Evolutionary conservation across 2,888 invertebrate species (phyloP).

Genomic region (Melanchra persicariae): DNA sequence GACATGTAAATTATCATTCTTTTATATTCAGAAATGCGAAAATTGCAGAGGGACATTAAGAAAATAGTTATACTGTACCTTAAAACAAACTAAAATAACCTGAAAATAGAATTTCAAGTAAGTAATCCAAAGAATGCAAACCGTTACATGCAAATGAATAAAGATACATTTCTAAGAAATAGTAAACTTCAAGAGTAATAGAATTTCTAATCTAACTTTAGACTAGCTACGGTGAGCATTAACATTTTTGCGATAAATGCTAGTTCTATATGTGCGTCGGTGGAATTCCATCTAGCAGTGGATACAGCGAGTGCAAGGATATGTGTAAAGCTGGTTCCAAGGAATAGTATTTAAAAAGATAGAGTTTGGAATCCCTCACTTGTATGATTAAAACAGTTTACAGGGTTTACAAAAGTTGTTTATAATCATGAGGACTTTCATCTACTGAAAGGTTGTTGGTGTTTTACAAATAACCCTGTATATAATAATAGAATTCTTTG

Average conservation of each 20-base stretch:
- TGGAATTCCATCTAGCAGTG: conserved; percentile 27
- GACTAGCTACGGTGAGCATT: conserved; percentile 37
- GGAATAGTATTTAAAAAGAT: background rate
- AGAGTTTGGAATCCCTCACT: no score
- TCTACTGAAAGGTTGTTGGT: no score
- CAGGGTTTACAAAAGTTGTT: no score
- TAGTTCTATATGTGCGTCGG: conserved; percentile 26
- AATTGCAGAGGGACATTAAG: no score
- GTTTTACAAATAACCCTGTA: no score
- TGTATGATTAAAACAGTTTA: background rate
- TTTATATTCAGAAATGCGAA: no score
- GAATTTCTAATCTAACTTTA: conserved; percentile 54
- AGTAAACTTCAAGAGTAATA: conserved; percentile 30
- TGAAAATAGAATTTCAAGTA: conserved; percentile 7
- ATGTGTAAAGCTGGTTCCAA: conserved; percentile 1
- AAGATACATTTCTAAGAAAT: conserved; percentile 25
- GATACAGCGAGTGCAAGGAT: conserved; percentile 4
- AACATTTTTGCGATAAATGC: conserved; percentile 43
- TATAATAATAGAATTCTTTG: no score
- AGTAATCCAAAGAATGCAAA: conserved; percentile 39
- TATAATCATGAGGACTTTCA: no score
- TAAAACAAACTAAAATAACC: background rate
- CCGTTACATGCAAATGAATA: conserved; percentile 25
- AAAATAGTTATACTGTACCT: no score
- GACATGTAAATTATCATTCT: no score